A percentile compares a stretch with the other conserved stretches of the same genome.
phyloP scores from a whole-genome alignment of 1,140 invertebrate genomes.

The Gryon sp. region DNA sequence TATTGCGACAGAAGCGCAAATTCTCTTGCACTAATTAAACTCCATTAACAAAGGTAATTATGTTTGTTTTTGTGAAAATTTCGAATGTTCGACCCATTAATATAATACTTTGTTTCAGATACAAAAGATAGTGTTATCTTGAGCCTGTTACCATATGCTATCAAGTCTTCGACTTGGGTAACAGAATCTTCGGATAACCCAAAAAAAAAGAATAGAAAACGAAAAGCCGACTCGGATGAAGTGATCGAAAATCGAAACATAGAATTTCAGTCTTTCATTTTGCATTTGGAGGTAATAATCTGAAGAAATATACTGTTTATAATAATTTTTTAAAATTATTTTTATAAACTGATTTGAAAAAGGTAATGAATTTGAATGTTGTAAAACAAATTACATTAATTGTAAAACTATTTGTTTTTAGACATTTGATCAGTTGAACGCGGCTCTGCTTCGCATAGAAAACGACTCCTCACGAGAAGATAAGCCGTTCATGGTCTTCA shows the following conservation, averaged over 20 bases:
- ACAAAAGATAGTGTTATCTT: too few species aligned
- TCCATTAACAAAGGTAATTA: not conserved
- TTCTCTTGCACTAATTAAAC: not conserved
- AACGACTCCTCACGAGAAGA: not conserved
- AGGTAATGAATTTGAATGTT: too few species aligned
- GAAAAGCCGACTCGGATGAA: not conserved
- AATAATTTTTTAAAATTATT: too few species aligned
- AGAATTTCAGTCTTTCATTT: not conserved
- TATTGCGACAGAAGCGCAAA: not conserved
- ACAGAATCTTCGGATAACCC: too few species aligned
- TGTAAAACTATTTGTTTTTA: not conserved
- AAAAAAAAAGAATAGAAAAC: not conserved
- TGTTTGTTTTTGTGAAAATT: too few species aligned
- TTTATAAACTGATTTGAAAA: too few species aligned
- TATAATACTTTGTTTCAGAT: not conserved
- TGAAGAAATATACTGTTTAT: too few species aligned
- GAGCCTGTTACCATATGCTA: too few species aligned
- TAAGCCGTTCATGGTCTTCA: not conserved
- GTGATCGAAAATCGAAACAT: not conserved
- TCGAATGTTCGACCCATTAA: too few species aligned
- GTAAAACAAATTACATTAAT: too few species aligned
- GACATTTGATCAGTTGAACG: not conserved
- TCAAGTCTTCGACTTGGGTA: too few species aligned
- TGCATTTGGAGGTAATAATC: too few species aligned
- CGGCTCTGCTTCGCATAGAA: not conserved